phyloP scores from a whole-genome alignment of 2,113 vertebrate genomes.

The Osmerus mordax region DNA sequence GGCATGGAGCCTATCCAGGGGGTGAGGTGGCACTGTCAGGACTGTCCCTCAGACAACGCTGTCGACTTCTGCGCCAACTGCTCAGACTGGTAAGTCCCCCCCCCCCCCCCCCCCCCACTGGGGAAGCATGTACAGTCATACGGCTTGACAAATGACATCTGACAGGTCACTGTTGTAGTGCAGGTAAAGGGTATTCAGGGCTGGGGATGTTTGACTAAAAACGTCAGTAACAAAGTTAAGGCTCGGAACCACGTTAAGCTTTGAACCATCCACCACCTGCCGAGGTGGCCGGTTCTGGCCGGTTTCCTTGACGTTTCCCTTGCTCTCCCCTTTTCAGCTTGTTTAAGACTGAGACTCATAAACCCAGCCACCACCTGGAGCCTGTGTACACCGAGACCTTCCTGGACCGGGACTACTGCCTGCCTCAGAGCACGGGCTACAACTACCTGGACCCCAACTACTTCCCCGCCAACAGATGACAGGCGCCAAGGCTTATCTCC shows the following conservation, averaged over 20 bases:
- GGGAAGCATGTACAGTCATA: background rate
- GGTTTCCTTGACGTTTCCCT: background rate
- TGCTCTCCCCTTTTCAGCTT: conserved; percentile 71
- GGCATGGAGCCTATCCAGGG: conserved; percentile 93
- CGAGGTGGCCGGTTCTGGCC: too few relatives aligned
- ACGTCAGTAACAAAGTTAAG: too few relatives aligned
- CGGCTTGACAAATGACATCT: background rate
- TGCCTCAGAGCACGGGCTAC: conserved; percentile 92
- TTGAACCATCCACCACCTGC: background rate
- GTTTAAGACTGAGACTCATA: conserved; percentile 93
- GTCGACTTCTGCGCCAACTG: conserved; percentile 96
- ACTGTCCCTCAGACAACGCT: conserved; percentile 88
- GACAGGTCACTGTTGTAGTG: too few relatives aligned
- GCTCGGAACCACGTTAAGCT: background rate
- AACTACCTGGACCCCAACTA: conserved; percentile 99
- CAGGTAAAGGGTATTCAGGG: too few relatives aligned
- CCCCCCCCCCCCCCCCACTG: background rate
- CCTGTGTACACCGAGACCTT: conserved; percentile 89
- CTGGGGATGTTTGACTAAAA: background rate
- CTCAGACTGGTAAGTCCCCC: conserved; percentile 87
- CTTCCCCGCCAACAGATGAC: conserved; percentile 99
- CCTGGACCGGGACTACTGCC: conserved; percentile 98
- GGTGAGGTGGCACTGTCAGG: conserved; percentile 94
- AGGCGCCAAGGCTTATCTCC: conserved; percentile 61
- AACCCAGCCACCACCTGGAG: conserved; percentile 90